Evolutionary conservation across 2,888 invertebrate genomes (phyloP), one percentile per base, ranked within the genome.

Genomic region (Mongoloraphidia duomilia): DNA sequence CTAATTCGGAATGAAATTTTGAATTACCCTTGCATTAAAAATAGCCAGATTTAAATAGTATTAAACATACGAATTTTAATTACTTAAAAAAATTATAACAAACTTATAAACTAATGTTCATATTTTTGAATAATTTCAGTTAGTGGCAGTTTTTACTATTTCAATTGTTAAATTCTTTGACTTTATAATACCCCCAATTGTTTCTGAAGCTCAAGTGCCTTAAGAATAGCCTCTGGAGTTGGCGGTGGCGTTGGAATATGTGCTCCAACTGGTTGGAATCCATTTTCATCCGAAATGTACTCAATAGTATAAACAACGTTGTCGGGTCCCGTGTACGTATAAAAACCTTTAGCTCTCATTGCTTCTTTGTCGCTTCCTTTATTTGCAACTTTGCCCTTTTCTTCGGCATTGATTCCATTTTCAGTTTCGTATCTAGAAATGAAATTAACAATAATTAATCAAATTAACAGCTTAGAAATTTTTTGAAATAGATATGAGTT

Each of bases 251-350:
- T 53, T 9, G 54, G 56, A 13, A 56, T 41, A 59, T 77, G 77
- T 26, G 72, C 72, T n/a, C 77, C 76, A 45, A 61, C 63, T 0
- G 76, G 70, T 49, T 68, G 65, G 61, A 72, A 76, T 26, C 77
- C 77, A 52, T 78, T 76, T 59, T 78, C 78, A 56, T 79, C 79
- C 38, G 79, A 78, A 6, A 70, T 69, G 57, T 79, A 79, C 55
- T 73, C 72, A 8, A 79, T 72, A 47, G 73, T 66, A 60, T 78
- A 75, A 39, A 71, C 71, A 2, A 69, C 60, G 49, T 78, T 78
- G 58, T 79, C 75, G 46, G 77, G 77, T 1, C 79, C 82, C 1
- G 81, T 75, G 60, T 80, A 83, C 56, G 80, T 75, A 60, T 75
- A 82, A 60, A 77, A 81, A 3, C 83, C 83, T 49, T 69, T 71